Conservation (phyloP, 2,797 vertebrate genomes). For the Benthosema pterotum region DNA sequence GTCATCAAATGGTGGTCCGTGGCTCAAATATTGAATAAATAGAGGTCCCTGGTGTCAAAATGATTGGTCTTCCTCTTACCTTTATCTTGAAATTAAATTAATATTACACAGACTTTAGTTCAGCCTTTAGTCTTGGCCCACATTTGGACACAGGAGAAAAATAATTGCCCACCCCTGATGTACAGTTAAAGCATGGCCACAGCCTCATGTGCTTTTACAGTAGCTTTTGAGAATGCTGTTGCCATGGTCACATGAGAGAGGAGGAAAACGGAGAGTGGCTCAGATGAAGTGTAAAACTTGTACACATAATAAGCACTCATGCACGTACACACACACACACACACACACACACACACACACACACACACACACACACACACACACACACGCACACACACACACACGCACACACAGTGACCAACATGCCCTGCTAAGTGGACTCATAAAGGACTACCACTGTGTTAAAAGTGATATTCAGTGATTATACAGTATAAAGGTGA, state of each 20-base stretch:
- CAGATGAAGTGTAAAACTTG: conserved; percentile 26
- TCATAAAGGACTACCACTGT: conserved; percentile 39
- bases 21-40: no score
- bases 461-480: conserved; percentile 42
- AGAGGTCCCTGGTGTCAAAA: no score
- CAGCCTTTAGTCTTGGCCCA: no score
- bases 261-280: conserved; percentile 25
- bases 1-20: no score
- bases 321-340: conserved; percentile 8
- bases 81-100: no score
- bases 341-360: conserved; percentile 23
- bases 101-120: no score
- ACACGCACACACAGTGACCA: conserved; percentile 12
- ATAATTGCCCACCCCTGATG: no score
- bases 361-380: conserved; percentile 3
- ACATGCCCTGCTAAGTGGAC: conserved; percentile 4
- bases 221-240: conserved; percentile 32
- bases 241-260: conserved; percentile 39
- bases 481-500: conserved; percentile 11
- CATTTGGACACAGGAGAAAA: no score
- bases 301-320: conserved; percentile 26
- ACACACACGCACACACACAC: conserved; percentile 27
- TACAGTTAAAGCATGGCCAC: conserved; percentile 27
- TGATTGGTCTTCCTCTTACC: no score
- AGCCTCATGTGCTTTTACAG: conserved; percentile 27